Conservation (phyloP, 2,113 vertebrate genomes). For the Zonotrichia leucophrys region DNA sequence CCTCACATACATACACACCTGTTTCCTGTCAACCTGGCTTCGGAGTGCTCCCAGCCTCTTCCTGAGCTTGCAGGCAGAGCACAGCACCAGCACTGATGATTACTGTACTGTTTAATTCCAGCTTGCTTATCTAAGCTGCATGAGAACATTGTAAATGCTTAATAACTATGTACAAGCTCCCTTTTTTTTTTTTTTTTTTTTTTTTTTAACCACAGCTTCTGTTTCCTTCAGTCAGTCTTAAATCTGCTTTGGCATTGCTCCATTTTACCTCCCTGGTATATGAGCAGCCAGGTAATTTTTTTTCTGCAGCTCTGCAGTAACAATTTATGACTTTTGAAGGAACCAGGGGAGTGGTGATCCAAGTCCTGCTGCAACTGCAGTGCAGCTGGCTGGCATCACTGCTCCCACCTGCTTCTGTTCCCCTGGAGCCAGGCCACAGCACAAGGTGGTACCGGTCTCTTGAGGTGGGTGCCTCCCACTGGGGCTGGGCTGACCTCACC, state of each 20-base stretch:
- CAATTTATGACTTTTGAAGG: neutral
- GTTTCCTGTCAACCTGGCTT: neutral
- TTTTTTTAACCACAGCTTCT: neutral
- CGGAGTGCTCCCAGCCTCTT: neutral
- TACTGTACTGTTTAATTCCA: neutral
- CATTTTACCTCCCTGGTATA: neutral
- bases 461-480: neutral
- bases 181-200: neutral
- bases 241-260: neutral
- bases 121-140: conserved; percentile 6
- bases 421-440: neutral
- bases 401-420: neutral
- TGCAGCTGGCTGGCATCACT: neutral
- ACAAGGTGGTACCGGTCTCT: neutral
- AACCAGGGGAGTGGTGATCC: neutral
- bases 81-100: neutral
- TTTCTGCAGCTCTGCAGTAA: neutral
- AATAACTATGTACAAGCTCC: neutral
- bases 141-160: conserved; percentile 2
- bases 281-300: neutral
- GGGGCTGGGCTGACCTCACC: neutral
- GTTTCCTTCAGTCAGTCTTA: neutral
- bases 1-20: neutral
- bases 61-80: neutral
- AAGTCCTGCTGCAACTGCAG: neutral